These are phyloP conservation scores for Pyrgilauda ruficollis DNA, from an alignment of 2,113 vertebrate species.

Conservation along the genomic window DNA sequence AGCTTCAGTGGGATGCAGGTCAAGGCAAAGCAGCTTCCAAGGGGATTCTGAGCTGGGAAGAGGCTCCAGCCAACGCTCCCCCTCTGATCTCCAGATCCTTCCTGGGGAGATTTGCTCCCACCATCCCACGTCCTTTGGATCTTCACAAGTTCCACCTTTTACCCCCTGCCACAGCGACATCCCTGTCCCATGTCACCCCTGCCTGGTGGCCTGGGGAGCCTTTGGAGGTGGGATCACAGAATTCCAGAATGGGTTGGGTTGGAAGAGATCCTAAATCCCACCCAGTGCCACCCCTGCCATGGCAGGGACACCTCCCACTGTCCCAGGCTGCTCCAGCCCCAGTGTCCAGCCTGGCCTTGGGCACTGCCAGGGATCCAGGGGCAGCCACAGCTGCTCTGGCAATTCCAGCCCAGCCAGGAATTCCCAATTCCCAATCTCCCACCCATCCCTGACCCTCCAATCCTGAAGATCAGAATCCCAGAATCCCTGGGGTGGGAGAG, in stretches of 20 bases:
- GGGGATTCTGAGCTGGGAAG: background rate
- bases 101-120: background rate
- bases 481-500: too few species aligned
- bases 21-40: background rate
- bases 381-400: background rate
- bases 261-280: background rate
- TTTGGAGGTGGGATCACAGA: background rate
- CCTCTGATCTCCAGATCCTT: background rate
- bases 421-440: background rate
- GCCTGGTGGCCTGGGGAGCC: background rate
- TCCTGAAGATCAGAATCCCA: background rate
- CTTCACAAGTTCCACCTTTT: rapidly evolving
- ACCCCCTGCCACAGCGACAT: background rate
- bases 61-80: background rate
- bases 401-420: background rate
- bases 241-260: rapidly evolving
- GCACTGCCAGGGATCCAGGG: background rate
- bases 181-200: background rate
- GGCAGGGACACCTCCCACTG: background rate
- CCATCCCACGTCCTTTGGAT: background rate
- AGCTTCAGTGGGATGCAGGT: background rate
- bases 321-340: background rate
- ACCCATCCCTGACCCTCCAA: rapidly evolving
- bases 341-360: background rate
- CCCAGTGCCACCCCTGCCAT: rapidly evolving